Evolutionary conservation across 2,888 invertebrate species (phyloP), one percentile per base, ranked within the genome.

Genomic region (Axea sp.): DNA sequence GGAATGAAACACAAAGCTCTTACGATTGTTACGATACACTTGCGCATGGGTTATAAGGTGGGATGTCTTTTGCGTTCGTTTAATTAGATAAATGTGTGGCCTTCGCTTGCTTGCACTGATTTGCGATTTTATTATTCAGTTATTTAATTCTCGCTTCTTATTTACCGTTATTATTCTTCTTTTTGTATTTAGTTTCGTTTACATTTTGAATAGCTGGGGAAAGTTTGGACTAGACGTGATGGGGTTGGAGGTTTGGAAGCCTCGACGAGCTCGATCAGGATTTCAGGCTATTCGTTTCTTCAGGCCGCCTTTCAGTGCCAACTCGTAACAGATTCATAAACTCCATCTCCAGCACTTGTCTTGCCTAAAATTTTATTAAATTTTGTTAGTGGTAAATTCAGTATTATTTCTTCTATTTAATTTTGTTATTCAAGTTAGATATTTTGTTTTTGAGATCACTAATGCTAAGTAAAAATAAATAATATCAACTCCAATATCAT

Each of bases 341-440:
- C 89, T 98, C 98, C 88, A 94, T 90, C 86, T 98, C 97, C 84
- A 98, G 90, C 83, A 94, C 90, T 89, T 97, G 96, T 75, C 98
- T 93, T 83, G 95, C 96, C 97, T 97, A 24, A 1, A 31, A 49
- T n/a, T n/a, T n/a, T n/a, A n/a, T n/a, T n/a, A n/a, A n/a, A n/a
- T n/a, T n/a, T n/a, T n/a, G n/a, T n/a, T n/a, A n/a, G n/a, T n/a
- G n/a, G n/a, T n/a, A n/a, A n/a, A n/a, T n/a, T n/a, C n/a, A n/a
- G n/a, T n/a, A n/a, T n/a, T n/a, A n/a, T n/a, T n/a, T n/a, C n/a
- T n/a, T n/a, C n/a, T n/a, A n/a, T n/a, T n/a, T n/a, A n/a, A n/a
- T n/a, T n/a, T n/a, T n/a, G n/a, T n/a, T n/a, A n/a, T n/a, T n/a
- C n/a, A n/a, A n/a, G n/a, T n/a, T n/a, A n/a, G n/a, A n/a, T n/a